A percentile compares a stretch with the other conserved stretches of the same genome.
phyloP scores from a whole-genome alignment of 1,140 invertebrate species.

The Asobara japonica region DNA sequence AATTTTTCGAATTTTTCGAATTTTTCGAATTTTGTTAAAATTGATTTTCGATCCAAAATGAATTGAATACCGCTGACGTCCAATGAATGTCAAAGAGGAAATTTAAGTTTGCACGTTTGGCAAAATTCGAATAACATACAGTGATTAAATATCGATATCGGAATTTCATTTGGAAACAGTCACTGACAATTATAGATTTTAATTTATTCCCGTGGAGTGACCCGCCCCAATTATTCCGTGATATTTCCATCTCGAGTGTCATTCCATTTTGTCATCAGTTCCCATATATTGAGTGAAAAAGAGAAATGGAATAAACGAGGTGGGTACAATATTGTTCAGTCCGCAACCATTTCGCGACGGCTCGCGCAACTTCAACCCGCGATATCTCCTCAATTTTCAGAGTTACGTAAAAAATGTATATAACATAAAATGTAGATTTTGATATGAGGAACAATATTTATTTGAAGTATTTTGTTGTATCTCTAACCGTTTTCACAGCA shows the following conservation, averaged over 20 bases:
- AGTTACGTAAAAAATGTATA: no score
- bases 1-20: no score
- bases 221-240: conserved; percentile 7
- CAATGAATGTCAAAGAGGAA: neutral
- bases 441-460: no score
- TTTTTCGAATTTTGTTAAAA: no score
- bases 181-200: conserved; percentile 3
- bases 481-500: no score
- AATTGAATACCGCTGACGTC: neutral
- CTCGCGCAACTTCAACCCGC: no score
- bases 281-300: neutral
- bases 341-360: no score
- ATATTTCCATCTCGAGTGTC: neutral
- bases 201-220: conserved; percentile 4
- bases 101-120: neutral
- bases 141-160: neutral
- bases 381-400: no score
- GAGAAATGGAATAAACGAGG: neutral
- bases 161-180: neutral
- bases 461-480: no score
- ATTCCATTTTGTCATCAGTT: neutral
- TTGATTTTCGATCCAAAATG: no score
- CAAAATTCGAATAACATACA: neutral
- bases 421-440: no score
- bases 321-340: no score